Conservation (phyloP, 2,888 invertebrate species). For the Holacanthella duospinosa region DNA sequence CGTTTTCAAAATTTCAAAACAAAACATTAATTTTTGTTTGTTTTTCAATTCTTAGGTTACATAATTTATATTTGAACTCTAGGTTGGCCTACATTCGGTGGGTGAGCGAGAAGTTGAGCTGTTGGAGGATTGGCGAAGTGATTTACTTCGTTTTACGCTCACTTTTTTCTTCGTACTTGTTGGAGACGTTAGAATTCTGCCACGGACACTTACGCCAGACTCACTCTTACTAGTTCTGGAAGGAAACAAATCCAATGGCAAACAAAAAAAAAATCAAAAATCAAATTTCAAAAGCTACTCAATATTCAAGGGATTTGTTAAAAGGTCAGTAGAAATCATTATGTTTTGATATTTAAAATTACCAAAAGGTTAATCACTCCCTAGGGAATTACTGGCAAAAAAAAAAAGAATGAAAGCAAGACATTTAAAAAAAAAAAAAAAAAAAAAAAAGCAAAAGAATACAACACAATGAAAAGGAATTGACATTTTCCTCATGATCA, state of each 20-base stretch:
- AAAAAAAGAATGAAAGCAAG: too few species aligned
- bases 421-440: too few species aligned
- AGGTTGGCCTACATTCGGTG: not conserved
- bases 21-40: too few species aligned
- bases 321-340: too few species aligned
- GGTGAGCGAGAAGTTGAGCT: not conserved
- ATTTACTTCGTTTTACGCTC: constrained; percentile 32
- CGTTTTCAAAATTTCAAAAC: not conserved
- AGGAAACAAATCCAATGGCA: constrained; percentile 26
- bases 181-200: not conserved
- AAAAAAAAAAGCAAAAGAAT: too few species aligned
- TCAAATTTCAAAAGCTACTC: not conserved
- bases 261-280: constrained; percentile 20
- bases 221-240: constrained; percentile 29
- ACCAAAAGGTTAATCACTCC: constrained; percentile 5
- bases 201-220: constrained; percentile 1
- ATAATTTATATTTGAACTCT: too few species aligned
- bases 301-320: too few species aligned
- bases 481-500: too few species aligned
- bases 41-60: too few species aligned
- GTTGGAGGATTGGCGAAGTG: constrained; percentile 24
- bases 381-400: not conserved
- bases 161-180: not conserved
- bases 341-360: too few species aligned
- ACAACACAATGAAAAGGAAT: too few species aligned